Evolutionary conservation across 2,888 invertebrate genomes (phyloP).

Genomic region (Andricus curvator): DNA sequence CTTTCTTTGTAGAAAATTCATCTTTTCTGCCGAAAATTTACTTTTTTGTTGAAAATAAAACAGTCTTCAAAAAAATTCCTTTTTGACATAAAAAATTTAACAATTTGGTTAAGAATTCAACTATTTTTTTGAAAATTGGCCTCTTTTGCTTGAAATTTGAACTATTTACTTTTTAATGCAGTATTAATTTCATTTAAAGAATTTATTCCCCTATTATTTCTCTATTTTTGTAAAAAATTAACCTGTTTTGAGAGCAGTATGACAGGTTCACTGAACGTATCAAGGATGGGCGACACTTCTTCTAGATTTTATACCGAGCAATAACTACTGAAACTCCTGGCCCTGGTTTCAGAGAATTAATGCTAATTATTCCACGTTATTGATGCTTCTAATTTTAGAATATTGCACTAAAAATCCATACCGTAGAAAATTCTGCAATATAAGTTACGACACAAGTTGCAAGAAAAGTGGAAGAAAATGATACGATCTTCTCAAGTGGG

Average conservation of each 20-base stretch:
- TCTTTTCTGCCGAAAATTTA: no score
- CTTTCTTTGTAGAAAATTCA: no score
- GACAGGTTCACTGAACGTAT: not conserved
- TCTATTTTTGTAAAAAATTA: no score
- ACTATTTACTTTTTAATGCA: no score
- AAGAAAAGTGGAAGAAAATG: conserved; percentile 28
- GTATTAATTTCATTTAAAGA: no score
- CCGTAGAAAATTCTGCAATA: not conserved
- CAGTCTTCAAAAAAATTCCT: no score
- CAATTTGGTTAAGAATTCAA: no score
- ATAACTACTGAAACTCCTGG: not conserved
- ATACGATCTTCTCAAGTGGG: not conserved
- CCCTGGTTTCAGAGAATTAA: not conserved
- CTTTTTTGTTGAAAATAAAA: no score
- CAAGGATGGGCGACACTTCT: not conserved
- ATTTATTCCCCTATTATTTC: no score
- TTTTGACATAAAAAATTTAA: no score
- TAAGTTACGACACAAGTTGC: not conserved
- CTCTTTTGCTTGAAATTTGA: no score
- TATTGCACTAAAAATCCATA: not conserved
- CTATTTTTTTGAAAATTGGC: no score
- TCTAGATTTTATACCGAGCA: not conserved
- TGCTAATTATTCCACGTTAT: not conserved
- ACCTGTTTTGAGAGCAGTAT: not conserved
- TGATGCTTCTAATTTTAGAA: not conserved